Conservation (phyloP, 2,113 vertebrate species). For the Centropus bengalensis region DNA sequence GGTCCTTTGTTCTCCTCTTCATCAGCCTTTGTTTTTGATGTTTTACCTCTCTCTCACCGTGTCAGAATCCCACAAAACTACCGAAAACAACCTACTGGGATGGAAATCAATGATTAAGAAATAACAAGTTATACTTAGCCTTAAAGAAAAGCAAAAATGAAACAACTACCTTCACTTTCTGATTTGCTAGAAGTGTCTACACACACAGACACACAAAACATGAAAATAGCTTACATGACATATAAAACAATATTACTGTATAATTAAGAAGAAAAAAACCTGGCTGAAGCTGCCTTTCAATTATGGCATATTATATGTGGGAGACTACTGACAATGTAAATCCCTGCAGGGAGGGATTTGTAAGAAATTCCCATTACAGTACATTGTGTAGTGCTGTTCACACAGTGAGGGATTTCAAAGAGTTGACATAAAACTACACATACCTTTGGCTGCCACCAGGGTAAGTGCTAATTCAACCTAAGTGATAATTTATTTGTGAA, state of each 20-base stretch:
- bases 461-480: conserved; percentile 41
- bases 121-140: not conserved
- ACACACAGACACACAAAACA: not conserved
- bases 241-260: not conserved
- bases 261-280: not conserved
- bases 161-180: not conserved
- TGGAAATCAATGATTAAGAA: not conserved
- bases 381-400: conserved; percentile 17
- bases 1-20: not conserved
- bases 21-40: not conserved
- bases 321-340: conserved; percentile 11
- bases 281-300: conserved; percentile 1
- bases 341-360: conserved; percentile 53
- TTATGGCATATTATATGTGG: not conserved
- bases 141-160: not conserved
- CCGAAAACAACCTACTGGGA: not conserved
- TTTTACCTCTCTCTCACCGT: not conserved
- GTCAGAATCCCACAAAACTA: not conserved
- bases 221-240: not conserved
- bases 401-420: not conserved
- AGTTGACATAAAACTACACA: conserved; percentile 21
- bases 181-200: not conserved
- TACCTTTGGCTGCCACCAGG: not conserved
- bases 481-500: conserved; percentile 20
- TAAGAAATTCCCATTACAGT: conserved; percentile 50